These are phyloP conservation scores for Camarhynchus parvulus DNA, from an alignment of 2,113 vertebrate species.

Conservation along the genomic window DNA sequence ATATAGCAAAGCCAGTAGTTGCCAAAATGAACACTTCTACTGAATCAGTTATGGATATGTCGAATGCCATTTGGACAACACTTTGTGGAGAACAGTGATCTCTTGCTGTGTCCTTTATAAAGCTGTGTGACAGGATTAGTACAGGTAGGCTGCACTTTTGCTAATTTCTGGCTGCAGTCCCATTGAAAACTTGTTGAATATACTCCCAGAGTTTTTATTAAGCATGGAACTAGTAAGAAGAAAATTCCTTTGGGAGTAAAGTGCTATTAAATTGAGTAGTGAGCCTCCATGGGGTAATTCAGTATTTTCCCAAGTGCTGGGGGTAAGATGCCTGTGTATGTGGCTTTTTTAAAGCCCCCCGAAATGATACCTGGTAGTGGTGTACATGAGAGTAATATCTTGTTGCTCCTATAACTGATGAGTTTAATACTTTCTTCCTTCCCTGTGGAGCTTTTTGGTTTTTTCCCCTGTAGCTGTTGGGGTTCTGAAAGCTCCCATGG, in stretches of 20 bases:
- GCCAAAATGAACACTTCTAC: neutral
- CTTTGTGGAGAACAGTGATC: neutral
- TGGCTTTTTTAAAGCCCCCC: neutral
- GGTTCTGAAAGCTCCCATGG: neutral
- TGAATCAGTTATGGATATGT: neutral
- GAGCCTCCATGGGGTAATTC: neutral
- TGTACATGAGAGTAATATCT: neutral
- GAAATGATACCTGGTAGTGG: neutral
- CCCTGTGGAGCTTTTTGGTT: neutral
- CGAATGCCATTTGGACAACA: neutral
- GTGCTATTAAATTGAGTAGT: neutral
- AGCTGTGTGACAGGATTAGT: neutral
- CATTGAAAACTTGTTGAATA: neutral
- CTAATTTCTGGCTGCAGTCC: neutral
- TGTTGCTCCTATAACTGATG: neutral
- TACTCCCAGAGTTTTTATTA: neutral
- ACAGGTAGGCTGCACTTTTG: neutral
- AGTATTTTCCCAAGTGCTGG: neutral
- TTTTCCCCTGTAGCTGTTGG: neutral
- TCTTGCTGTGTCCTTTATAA: neutral
- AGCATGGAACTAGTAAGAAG: neutral
- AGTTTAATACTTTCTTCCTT: slow-evolving; percentile 22
- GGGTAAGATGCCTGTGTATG: neutral
- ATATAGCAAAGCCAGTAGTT: neutral
- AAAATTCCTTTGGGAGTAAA: neutral